Base-by-base conservation (phyloP, 2,113 vertebrate species). In the Serinus canaria region DNA sequence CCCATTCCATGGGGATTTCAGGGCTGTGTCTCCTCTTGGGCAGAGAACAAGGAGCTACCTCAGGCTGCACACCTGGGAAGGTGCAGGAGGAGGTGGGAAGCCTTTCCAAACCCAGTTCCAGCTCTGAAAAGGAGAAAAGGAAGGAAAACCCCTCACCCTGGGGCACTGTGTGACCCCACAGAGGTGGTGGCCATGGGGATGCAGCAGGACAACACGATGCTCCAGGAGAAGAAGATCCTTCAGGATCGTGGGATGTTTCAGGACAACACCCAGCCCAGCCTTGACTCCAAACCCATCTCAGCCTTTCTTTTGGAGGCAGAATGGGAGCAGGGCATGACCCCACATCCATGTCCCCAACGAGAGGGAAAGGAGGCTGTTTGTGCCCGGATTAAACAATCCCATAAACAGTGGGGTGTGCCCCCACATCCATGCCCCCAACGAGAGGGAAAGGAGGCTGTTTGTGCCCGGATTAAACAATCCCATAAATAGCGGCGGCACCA, bases 71-170 rank as follows among this genome's bases (percentile, higher is more conserved):
- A 0, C 3, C 35, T 30, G 50, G 44, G 24, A 52, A 49, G 56
- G 5, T 3, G 31, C 41, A 56, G 55, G 13, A 80, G 35, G 33
- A 35, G 0, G 9, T 1, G 11, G 41, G 66, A 83, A 63, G 10
- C n/a, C 13, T 80, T 80, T 69, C 67, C 27, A 50, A 59, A 80
- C 4, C 8, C 9, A 1, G 1, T 53, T n/a, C 47, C 50, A 52
- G 35, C 28, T 13, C 30, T 14, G 35, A 46, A 37, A 30, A 46
- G 10, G 33, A 9, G 22, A 13, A 25, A 35, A 30, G 33, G 25
- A 33, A 17, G 28, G 27, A 11, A 5, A 19, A 1, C 3, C 4
- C 10, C 27, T 30, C 0, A 0, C 6, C 4, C 20, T 6, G 62
- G 23, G 41, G 30, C 72, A 23, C 50, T 2, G 4, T 14, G n/a